Base-by-base conservation (phyloP, 2,797 vertebrate genomes). In the Falco berigora region DNA sequence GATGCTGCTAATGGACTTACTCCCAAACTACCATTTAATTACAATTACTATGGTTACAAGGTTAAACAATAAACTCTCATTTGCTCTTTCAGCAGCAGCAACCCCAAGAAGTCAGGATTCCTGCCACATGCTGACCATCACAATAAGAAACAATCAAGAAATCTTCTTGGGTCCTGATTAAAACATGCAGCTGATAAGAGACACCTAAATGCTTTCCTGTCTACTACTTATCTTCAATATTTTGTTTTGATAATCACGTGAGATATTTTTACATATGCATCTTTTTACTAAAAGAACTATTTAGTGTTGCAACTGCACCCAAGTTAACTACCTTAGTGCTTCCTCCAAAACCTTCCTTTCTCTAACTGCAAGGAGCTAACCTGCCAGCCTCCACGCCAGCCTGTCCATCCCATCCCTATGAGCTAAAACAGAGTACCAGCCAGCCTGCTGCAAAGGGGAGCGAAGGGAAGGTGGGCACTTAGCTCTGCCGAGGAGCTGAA, bases 11-110 rank as follows among this genome's bases (percentile, higher is more conserved):
- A 74, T 4, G 0, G 27, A 34, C 61, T 77, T 18, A 36, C 36
- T 90, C 49, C 46, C 61, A 59, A 38, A 53, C 55, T 77, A 38
- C 74, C 53, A 27, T 44, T 84, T 85, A 90, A 93, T 76, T 85
- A 68, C 49, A 81, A 25, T 93, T 91, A 36, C 78, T 75, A 2
- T 47, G 25, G 49, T 72, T 73, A 72, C 55, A 77, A 59, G 50
- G 32, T 69, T 73, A 77, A 72, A 69, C 59, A 55, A 40, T 81
- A 72, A 67, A 77, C n/a, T 73, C 74, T 88, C 19, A 18, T 73
- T 63, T 67, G 34, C 32, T 81, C 61, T 81, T 88, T 85, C 79
- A 73, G 81, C 49, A 30, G 34, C 28, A 40, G 28, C 36, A 74
- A 36, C 40, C 58, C n/a, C 32, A 62, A 58, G 38, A 8, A 53